phyloP scores from a whole-genome alignment of 2,888 invertebrate genomes.

The Eledone cirrhosa region DNA sequence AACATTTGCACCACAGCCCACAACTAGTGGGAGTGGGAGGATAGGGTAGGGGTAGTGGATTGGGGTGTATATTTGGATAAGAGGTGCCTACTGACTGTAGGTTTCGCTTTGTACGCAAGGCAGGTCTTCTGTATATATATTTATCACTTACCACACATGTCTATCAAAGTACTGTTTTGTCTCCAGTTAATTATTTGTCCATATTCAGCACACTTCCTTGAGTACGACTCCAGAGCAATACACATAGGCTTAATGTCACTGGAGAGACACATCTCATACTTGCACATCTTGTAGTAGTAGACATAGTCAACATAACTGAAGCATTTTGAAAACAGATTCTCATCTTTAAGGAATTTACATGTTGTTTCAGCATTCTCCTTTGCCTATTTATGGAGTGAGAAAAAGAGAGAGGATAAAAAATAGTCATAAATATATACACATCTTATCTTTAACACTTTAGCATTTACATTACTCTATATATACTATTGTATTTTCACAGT shows the following conservation, averaged over 20 bases:
- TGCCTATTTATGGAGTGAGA: neutral
- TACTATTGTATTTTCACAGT: too few species aligned
- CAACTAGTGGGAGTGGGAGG: too few species aligned
- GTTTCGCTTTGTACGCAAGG: too few species aligned
- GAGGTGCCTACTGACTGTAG: too few species aligned
- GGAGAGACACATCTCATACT: conserved; percentile 10
- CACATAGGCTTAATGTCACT: neutral
- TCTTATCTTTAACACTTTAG: too few species aligned
- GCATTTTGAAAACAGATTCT: conserved; percentile 4
- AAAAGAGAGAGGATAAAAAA: neutral
- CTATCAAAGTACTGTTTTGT: neutral
- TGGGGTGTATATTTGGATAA: too few species aligned
- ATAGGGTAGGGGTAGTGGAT: too few species aligned
- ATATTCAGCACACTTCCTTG: conserved; percentile 18
- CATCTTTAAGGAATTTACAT: conserved; percentile 12
- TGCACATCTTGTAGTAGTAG: neutral
- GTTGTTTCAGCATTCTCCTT: conserved; percentile 1
- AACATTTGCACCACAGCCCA: too few species aligned
- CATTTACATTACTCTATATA: too few species aligned
- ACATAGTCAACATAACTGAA: neutral
- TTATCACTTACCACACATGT: conserved; percentile 19
- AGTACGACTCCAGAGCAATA: neutral
- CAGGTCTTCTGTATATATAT: too few species aligned
- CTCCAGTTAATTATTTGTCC: conserved; percentile 25
- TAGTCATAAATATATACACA: too few species aligned